Conservation (phyloP, 2,797 vertebrate genomes). For the Hyperoplus lanceolatus region DNA sequence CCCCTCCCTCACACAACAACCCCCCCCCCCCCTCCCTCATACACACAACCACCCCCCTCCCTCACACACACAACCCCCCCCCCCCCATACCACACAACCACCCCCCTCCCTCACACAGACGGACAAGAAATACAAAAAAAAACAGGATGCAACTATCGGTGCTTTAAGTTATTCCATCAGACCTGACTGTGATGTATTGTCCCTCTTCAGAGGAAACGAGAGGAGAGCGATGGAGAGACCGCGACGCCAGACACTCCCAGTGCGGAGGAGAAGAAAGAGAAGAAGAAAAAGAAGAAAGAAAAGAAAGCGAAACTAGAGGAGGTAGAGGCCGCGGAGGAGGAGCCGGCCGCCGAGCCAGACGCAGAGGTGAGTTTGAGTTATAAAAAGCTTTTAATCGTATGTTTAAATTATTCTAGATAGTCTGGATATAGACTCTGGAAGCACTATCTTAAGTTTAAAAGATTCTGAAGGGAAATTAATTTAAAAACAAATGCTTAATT, state of each 20-base stretch:
- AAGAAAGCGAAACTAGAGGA: constrained; percentile 62
- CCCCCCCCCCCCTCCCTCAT: too few species aligned
- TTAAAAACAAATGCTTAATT: too few species aligned
- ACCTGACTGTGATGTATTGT: background rate
- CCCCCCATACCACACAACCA: too few species aligned
- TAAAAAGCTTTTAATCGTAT: background rate
- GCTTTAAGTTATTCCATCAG: too few species aligned
- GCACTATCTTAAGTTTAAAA: too few species aligned
- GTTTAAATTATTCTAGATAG: background rate
- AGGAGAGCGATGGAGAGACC: constrained; percentile 54
- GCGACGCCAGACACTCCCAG: background rate
- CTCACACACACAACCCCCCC: too few species aligned
- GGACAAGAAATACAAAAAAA: too few species aligned
- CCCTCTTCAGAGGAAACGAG: constrained; percentile 76
- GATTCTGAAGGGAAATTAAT: too few species aligned
- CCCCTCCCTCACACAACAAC: too few species aligned
- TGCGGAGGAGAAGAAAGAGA: constrained; percentile 68
- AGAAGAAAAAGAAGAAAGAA: constrained; percentile 79
- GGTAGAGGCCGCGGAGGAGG: background rate
- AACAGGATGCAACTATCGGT: too few species aligned
- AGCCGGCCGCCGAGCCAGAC: background rate
- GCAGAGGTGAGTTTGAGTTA: constrained; percentile 47
- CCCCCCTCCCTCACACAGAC: too few species aligned
- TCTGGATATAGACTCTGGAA: background rate
- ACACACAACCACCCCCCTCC: too few species aligned